These are phyloP conservation scores for Drosophila athabasca DNA, from an alignment of 1,140 invertebrate species.

Conservation along the genomic window DNA sequence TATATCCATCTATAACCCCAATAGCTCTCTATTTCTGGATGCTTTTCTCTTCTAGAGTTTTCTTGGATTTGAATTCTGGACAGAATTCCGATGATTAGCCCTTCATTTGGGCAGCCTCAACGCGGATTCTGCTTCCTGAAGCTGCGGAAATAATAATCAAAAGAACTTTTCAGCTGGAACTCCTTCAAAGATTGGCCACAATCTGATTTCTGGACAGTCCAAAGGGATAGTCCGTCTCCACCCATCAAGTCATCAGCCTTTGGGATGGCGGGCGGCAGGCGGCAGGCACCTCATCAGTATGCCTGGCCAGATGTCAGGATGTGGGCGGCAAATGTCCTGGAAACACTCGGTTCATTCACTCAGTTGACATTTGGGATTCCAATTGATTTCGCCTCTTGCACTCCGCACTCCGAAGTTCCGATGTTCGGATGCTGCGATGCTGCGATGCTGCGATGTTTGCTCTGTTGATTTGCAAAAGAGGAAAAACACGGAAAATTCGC, in stretches of 20 bases:
- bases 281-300: slow-evolving; percentile 40
- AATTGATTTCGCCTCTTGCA: slow-evolving; percentile 60
- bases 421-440: slow-evolving; percentile 54
- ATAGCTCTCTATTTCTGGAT: too few relatives aligned
- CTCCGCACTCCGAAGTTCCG: slow-evolving; percentile 32
- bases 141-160: too few relatives aligned
- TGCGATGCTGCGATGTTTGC: slow-evolving; percentile 54
- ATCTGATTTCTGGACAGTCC: too few relatives aligned
- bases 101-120: slow-evolving; percentile 1
- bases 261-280: not conserved
- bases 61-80: too few relatives aligned
- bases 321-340: slow-evolving; percentile 41
- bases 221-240: too few relatives aligned
- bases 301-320: slow-evolving; percentile 39
- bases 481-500: slow-evolving; percentile 41
- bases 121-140: too few relatives aligned
- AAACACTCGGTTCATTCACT: slow-evolving; percentile 47
- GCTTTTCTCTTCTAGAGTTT: too few relatives aligned
- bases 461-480: slow-evolving; percentile 66
- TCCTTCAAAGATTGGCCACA: too few relatives aligned
- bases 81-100: not conserved
- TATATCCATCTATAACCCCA: too few relatives aligned
- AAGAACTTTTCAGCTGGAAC: too few relatives aligned
- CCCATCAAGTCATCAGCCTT: slow-evolving; percentile 14
- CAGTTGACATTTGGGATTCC: slow-evolving; percentile 73